Evolutionary conservation across 2,888 invertebrate genomes (phyloP).

Genomic region (Lottia gigantea): DNA sequence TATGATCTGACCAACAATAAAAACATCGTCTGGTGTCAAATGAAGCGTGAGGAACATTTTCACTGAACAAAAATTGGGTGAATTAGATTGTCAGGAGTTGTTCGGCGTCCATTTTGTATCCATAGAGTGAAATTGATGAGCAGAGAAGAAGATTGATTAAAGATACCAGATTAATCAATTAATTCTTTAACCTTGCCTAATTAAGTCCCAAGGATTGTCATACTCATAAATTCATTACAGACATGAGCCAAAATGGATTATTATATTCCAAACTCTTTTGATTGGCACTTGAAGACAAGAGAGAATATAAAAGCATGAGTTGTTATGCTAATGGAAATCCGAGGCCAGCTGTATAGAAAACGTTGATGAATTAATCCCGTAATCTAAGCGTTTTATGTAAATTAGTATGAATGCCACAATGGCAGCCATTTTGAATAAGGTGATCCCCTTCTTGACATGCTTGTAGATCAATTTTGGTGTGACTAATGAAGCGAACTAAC

Average conservation of each 20-base stretch:
- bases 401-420: slow-evolving; percentile 2
- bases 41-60: too few species aligned
- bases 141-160: too few species aligned
- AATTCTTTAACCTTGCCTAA: slow-evolving; percentile 3
- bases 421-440: slow-evolving; percentile 3
- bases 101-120: too few species aligned
- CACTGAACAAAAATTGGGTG: too few species aligned
- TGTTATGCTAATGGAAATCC: slow-evolving; percentile 4
- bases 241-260: slow-evolving; percentile 8
- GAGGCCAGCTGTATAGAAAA: slow-evolving; percentile 1
- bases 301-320: neutral
- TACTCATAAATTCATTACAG: slow-evolving; percentile 7
- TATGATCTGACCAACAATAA: too few species aligned
- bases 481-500: slow-evolving; percentile 8
- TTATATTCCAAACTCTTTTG: neutral
- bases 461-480: slow-evolving; percentile 3
- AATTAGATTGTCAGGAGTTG: too few species aligned
- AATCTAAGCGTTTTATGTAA: slow-evolving; percentile 6
- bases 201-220: neutral
- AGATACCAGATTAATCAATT: neutral
- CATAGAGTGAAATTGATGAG: too few species aligned
- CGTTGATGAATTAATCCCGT: slow-evolving; percentile 8
- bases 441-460: slow-evolving; percentile 7
- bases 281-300: neutral
- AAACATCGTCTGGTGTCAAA: too few species aligned